These are phyloP conservation scores for Aurelia sp. DNA, from an alignment of 30 jellyfish, hydroid and myxozoan species.

Conservation along the genomic window DNA sequence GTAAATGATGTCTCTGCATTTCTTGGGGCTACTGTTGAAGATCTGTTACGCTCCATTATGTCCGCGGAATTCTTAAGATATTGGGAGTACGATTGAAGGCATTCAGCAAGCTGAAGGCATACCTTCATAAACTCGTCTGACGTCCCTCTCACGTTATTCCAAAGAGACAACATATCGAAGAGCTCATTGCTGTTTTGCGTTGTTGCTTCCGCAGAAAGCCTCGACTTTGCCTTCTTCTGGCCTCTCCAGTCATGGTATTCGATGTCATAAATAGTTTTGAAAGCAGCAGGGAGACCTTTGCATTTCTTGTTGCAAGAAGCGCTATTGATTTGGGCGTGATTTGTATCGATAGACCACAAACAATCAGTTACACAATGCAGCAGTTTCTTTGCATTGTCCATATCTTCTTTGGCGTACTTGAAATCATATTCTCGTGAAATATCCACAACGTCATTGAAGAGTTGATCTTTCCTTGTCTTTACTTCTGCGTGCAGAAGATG, in stretches of 20 bases:
- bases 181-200: background rate
- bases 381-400: slow-evolving; percentile 5
- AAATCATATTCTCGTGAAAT: background rate
- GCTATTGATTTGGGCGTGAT: slow-evolving; percentile 9
- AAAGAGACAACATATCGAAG: slow-evolving; percentile 3
- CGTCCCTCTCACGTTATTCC: background rate
- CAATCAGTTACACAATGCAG: background rate
- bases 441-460: slow-evolving; percentile 3
- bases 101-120: slow-evolving; percentile 19
- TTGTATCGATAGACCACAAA: slow-evolving; percentile 5
- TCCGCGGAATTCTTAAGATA: background rate
- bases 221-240: slow-evolving; percentile 15
- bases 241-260: slow-evolving; percentile 23
- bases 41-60: background rate
- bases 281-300: slow-evolving; percentile 15
- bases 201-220: background rate
- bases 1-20: slow-evolving; percentile 5
- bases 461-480: background rate
- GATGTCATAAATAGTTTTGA: background rate
- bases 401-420: background rate
- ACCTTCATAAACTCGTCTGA: slow-evolving; percentile 6
- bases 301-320: slow-evolving; percentile 2
- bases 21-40: background rate
- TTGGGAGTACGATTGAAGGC: background rate
- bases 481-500: background rate